phyloP scores from a whole-genome alignment of 2,888 invertebrate species.

The Blomia tropicalis region DNA sequence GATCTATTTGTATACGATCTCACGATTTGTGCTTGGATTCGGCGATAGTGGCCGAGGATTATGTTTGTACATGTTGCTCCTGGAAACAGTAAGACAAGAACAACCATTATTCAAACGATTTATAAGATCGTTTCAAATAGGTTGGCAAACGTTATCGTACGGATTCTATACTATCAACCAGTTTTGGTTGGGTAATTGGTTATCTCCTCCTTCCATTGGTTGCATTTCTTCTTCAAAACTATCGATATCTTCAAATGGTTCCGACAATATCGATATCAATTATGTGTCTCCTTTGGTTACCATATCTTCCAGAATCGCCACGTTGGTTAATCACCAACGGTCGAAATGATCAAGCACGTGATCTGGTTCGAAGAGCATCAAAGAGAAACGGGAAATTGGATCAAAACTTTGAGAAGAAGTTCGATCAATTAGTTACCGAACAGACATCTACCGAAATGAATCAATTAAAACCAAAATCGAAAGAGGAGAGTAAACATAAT shows the following conservation, averaged over 20 bases:
- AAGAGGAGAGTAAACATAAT: not conserved
- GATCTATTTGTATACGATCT: not conserved
- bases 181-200: slow-evolving; percentile 22
- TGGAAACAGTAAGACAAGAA: slow-evolving; percentile 23
- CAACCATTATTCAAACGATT: not conserved
- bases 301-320: slow-evolving; percentile 22
- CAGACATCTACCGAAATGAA: not conserved
- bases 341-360: not conserved
- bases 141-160: slow-evolving; percentile 19
- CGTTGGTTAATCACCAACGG: slow-evolving; percentile 22
- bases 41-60: slow-evolving; percentile 21
- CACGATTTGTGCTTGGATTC: slow-evolving; percentile 13
- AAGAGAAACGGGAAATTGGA: not conserved
- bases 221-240: slow-evolving; percentile 15
- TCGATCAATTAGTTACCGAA: not conserved
- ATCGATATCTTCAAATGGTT: not conserved
- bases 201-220: slow-evolving; percentile 17
- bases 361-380: slow-evolving; percentile 4
- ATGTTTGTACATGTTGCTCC: slow-evolving; percentile 15
- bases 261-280: not conserved
- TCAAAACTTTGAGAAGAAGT: slow-evolving; percentile 13
- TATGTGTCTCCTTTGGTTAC: slow-evolving; percentile 10
- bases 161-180: slow-evolving; percentile 6
- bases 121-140: not conserved
- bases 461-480: not conserved